phyloP scores from a whole-genome alignment of 1,140 invertebrate species.

The Galleria mellonella region DNA sequence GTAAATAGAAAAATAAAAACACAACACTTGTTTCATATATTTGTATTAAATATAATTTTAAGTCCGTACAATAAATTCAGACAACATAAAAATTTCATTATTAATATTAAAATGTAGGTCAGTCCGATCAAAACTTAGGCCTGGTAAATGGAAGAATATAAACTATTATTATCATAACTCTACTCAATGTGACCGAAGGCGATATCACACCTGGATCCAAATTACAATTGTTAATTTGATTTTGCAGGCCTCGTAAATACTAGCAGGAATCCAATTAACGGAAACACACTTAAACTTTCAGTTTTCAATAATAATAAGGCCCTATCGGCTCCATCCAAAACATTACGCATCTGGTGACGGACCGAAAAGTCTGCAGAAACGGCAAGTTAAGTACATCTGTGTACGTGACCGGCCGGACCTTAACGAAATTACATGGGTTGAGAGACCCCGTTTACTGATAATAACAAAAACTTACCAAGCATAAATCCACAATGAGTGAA shows the following conservation, averaged over 20 bases:
- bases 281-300: constrained; percentile 5
- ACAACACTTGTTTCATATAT: no score
- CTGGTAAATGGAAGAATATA: neutral
- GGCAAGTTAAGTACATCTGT: constrained; percentile 17
- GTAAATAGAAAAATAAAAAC: no score
- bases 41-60: no score
- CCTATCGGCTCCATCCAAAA: constrained; percentile 1
- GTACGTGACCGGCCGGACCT: constrained; percentile 7
- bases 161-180: no score
- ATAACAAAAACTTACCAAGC: constrained; percentile 9
- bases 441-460: constrained; percentile 3
- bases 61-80: no score
- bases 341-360: constrained; percentile 15
- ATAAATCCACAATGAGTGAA: neutral
- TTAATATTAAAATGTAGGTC: no score
- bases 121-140: neutral
- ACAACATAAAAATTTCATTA: no score
- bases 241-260: constrained; percentile 2
- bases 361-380: constrained; percentile 7
- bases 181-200: neutral
- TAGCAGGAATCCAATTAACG: constrained; percentile 4
- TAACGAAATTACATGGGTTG: constrained; percentile 11
- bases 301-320: constrained; percentile 10
- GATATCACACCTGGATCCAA: neutral
- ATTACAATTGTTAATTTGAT: neutral